These are phyloP conservation scores for Drosophila elegans DNA, from an alignment of 1,140 invertebrate species.

Conservation along the genomic window DNA sequence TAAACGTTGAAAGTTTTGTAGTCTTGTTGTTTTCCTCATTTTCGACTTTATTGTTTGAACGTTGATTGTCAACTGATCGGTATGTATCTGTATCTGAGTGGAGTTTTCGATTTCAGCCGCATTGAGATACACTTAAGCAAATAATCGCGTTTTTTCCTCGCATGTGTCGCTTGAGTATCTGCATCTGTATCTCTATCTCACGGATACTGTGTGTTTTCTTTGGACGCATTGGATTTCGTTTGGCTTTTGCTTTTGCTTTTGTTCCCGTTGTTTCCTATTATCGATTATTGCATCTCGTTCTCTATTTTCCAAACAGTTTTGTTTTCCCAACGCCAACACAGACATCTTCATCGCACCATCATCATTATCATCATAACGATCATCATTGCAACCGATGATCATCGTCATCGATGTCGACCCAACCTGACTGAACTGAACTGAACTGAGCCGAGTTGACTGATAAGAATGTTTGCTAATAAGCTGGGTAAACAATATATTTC, in stretches of 20 bases:
- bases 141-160: constrained; percentile 59
- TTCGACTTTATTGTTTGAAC: constrained; percentile 73
- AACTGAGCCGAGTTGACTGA: constrained; percentile 46
- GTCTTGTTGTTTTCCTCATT: constrained; percentile 13
- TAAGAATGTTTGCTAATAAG: constrained; percentile 81
- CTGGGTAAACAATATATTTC: constrained; percentile 56
- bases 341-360: constrained; percentile 32
- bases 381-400: constrained; percentile 22
- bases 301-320: constrained; percentile 40
- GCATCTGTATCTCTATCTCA: constrained; percentile 52
- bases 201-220: constrained; percentile 58
- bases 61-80: constrained; percentile 79
- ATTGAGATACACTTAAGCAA: constrained; percentile 76
- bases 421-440: constrained; percentile 20
- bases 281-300: constrained; percentile 74
- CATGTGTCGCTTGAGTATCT: constrained; percentile 52
- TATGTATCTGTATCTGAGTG: constrained; percentile 51
- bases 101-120: constrained; percentile 73
- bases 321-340: constrained; percentile 70
- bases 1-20: constrained; percentile 46
- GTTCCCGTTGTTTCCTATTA: constrained; percentile 54
- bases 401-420: constrained; percentile 34
- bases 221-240: constrained; percentile 64
- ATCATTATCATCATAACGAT: constrained; percentile 5
- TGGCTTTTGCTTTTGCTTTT: constrained; percentile 21